phyloP scores from a whole-genome alignment of 2,113 vertebrate species.

The Sinocyclocheilus anshuiensis region DNA sequence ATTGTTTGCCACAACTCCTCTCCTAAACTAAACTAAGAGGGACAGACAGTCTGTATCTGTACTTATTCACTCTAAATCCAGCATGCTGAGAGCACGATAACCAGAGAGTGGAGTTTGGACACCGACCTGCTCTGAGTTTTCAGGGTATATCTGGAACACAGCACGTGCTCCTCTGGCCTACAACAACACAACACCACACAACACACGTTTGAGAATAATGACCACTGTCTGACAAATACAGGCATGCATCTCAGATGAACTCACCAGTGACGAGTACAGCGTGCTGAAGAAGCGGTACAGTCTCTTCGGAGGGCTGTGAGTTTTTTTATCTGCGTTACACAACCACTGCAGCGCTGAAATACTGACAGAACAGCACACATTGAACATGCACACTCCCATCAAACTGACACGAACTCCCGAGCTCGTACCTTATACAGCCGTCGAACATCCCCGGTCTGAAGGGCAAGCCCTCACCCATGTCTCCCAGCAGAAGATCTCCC shows the following conservation, averaged over 20 bases:
- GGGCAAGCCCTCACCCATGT: constrained; percentile 90
- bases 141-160: constrained; percentile 92
- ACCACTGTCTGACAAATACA: not conserved
- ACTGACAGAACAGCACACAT: constrained; percentile 65
- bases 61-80: not conserved
- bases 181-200: not conserved
- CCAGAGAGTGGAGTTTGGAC: not conserved
- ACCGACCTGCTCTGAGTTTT: constrained; percentile 91
- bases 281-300: constrained; percentile 89
- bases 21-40: too few species aligned
- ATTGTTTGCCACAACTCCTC: too few species aligned
- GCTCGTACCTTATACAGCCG: constrained; percentile 89
- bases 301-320: constrained; percentile 86
- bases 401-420: not conserved
- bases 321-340: constrained; percentile 93
- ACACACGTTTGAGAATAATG: not conserved
- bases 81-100: not conserved
- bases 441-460: constrained; percentile 91
- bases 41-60: not conserved
- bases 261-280: constrained; percentile 89
- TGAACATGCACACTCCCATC: not conserved
- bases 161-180: constrained; percentile 88
- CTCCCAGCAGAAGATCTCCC: constrained; percentile 88
- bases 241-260: not conserved
- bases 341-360: constrained; percentile 98